Evolutionary conservation across 2,888 invertebrate genomes (phyloP).

Genomic region (Dendrolimus pini): DNA sequence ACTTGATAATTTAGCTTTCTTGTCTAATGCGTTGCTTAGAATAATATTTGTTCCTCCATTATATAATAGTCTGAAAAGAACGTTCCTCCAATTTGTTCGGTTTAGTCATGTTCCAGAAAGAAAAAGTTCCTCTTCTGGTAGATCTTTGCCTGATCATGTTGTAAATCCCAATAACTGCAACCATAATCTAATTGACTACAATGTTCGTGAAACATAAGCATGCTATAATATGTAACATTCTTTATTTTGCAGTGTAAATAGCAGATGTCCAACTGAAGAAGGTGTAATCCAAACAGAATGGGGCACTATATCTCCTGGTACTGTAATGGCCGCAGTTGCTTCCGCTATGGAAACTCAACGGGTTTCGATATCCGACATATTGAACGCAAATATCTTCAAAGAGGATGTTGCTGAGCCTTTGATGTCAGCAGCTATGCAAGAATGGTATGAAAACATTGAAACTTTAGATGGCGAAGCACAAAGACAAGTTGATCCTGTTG

Average conservation of each 20-base stretch:
- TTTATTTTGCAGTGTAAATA: constrained; percentile 36
- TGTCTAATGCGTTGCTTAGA: no score
- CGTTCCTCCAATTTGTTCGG: no score
- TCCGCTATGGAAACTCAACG: constrained; percentile 78
- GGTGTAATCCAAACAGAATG: constrained; percentile 80
- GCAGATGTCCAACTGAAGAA: constrained; percentile 79
- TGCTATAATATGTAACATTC: no score
- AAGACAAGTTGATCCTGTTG: constrained; percentile 27
- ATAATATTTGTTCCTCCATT: no score
- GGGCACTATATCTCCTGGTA: constrained; percentile 78
- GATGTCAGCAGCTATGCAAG: constrained; percentile 46
- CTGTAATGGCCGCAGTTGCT: constrained; percentile 77
- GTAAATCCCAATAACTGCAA: no score
- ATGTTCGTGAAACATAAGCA: no score
- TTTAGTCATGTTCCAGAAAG: no score
- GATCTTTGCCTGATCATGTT: no score
- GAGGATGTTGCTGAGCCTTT: constrained; percentile 55
- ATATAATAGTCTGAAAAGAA: no score
- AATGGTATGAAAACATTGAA: constrained; percentile 54
- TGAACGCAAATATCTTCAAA: constrained; percentile 53
- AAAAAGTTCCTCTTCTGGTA: no score
- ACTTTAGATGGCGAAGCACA: constrained; percentile 28
- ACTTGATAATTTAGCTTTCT: no score
- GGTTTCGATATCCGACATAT: constrained; percentile 66
- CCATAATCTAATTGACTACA: no score